Percentiles rank a stretch among this genome's conserved stretches.
phyloP scores from a whole-genome alignment of 23 tunicate genomes.

The Aplidium turbinatum region DNA sequence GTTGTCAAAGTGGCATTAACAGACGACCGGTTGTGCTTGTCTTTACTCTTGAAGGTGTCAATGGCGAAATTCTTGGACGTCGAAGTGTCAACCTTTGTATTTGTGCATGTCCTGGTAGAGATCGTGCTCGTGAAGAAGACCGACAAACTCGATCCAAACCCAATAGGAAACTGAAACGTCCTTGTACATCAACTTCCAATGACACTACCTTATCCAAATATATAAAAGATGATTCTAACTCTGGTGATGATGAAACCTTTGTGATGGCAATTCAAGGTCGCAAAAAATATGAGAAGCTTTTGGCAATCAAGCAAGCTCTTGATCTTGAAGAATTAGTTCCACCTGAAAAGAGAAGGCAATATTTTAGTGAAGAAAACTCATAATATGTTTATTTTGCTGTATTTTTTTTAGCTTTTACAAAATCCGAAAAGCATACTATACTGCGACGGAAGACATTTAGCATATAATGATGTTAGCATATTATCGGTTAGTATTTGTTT shows the following conservation, averaged over 20 bases:
- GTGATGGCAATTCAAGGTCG: conserved; percentile 31
- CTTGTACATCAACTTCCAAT: background rate
- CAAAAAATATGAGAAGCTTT: conserved; percentile 48
- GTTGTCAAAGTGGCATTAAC: conserved; percentile 66
- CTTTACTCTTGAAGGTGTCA: conserved; percentile 32
- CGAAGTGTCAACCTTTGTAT: conserved; percentile 33
- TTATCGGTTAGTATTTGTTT: no score
- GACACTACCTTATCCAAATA: background rate
- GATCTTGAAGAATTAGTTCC: conserved; percentile 42
- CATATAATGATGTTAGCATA: no score
- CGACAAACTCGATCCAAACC: background rate
- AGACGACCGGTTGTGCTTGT: conserved; percentile 35
- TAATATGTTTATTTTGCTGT: no score
- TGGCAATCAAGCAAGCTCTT: conserved; percentile 49
- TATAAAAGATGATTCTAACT: background rate
- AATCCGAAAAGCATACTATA: no score
- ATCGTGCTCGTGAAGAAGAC: conserved; percentile 34
- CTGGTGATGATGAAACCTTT: conserved; percentile 29
- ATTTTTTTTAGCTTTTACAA: no score
- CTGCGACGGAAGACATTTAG: no score
- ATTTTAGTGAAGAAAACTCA: conserved; percentile 1
- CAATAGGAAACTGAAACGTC: background rate
- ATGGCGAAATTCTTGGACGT: conserved; percentile 53
- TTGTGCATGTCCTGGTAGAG: conserved; percentile 69
- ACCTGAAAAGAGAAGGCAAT: conserved; percentile 6